phyloP scores from a whole-genome alignment of 2,113 vertebrate species.

The Callithrix jacchus region DNA sequence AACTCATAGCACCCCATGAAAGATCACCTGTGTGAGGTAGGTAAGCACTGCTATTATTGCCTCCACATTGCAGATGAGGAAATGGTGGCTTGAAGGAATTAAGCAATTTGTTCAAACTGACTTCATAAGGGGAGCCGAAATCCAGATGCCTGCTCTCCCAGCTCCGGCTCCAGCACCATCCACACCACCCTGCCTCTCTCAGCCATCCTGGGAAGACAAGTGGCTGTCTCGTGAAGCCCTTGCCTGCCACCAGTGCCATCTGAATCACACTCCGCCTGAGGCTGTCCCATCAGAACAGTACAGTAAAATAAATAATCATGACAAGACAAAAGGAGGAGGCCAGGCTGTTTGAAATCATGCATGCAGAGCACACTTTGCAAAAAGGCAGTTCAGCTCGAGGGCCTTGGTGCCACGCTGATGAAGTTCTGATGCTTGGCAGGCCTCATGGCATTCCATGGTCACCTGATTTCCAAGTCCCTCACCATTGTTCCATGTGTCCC shows the following conservation, averaged over 20 bases:
- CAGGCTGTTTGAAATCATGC: background rate
- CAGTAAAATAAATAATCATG: conserved; percentile 23
- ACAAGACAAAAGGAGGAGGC: conserved; percentile 8
- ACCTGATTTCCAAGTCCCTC: background rate
- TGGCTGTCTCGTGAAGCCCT: background rate
- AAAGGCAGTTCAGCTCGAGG: background rate
- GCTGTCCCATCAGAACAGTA: conserved; percentile 19
- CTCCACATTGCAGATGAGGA: background rate
- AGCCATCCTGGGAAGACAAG: background rate
- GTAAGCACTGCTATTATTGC: background rate
- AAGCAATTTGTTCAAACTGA: background rate
- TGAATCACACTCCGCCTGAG: background rate
- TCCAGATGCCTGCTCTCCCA: background rate
- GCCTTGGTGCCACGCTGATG: background rate
- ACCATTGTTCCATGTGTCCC: background rate
- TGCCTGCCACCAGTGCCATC: background rate
- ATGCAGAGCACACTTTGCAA: background rate
- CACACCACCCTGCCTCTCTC: background rate
- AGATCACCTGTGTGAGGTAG: background rate
- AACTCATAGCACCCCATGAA: background rate
- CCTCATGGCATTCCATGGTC: background rate
- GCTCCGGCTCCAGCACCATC: background rate
- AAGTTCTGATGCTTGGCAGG: background rate
- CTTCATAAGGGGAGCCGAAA: background rate
- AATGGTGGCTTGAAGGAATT: background rate